A percentile compares a stretch with the other conserved stretches of the same genome.
These are phyloP conservation scores for Amphimedon queenslandica DNA, from an alignment of 37 sponge, comb jelly and placozoan species.

Conservation along the genomic window DNA sequence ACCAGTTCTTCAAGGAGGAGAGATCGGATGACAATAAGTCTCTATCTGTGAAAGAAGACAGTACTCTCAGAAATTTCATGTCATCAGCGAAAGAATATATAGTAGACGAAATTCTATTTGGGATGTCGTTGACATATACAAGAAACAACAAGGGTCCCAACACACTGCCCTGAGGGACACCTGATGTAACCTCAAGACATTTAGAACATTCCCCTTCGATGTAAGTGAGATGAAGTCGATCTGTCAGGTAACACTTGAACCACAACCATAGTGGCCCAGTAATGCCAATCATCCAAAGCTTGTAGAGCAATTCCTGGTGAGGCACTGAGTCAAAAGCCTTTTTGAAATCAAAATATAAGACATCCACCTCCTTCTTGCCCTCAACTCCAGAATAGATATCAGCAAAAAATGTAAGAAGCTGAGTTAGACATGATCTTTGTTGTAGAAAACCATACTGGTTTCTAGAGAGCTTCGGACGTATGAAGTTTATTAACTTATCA, in stretches of 20 bases:
- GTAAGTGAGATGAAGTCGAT: constrained; percentile 5
- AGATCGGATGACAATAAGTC: too few species aligned
- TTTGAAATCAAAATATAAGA: too few species aligned
- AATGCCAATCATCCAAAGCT: constrained; percentile 32
- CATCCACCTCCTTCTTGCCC: too few species aligned
- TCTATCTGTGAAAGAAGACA: too few species aligned
- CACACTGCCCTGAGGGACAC: constrained; percentile 39
- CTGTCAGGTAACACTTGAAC: constrained; percentile 7
- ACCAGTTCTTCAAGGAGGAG: background rate
- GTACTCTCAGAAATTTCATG: too few species aligned
- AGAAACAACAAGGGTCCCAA: too few species aligned
- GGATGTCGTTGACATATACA: too few species aligned
- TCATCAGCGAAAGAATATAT: too few species aligned
- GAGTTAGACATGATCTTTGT: constrained; percentile 3
- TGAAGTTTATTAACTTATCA: background rate
- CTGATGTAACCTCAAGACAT: constrained; percentile 7
- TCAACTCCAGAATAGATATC: background rate
- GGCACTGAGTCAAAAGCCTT: too few species aligned
- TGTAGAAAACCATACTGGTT: constrained; percentile 9
- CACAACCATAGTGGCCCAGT: constrained; percentile 22
- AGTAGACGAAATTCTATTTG: too few species aligned
- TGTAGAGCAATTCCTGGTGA: constrained; percentile 28
- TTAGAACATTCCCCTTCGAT: background rate
- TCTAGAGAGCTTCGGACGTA: background rate
- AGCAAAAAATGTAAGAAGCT: constrained; percentile 1